Base-by-base conservation (phyloP, 1,140 invertebrate species). In the Drosophila guanche region DNA sequence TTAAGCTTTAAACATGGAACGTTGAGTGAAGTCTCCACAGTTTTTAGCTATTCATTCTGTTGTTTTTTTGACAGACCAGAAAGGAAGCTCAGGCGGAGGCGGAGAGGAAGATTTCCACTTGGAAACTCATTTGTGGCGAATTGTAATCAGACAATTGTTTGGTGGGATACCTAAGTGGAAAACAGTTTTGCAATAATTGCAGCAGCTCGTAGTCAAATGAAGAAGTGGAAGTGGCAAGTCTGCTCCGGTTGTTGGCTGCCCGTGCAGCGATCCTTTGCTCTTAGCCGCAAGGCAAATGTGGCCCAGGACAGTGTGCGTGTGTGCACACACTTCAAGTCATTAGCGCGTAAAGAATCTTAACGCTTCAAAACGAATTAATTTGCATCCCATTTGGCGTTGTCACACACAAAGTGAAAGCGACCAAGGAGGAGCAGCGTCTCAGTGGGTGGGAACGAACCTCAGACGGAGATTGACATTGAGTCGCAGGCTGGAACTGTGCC, bases 341-440 rank as follows among this genome's bases (percentile, higher is more conserved):
- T 86, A 86, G 81, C 81, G 83, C 83, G 83, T 78, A 69, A 88
- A 71, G 81, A 86, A 85, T 81, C 73, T 86, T 85, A 86, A 81
- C 81, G 81, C 81, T 88, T 88, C 77, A 88, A 88, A 86, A 88
- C 83, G 81, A 88, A 86, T 86, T 86, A 86, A 86, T 86, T 86
- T 78, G 81, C 74, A 86, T 88, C 74, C 83, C 77, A 74, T 88
- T 88, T 88, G 81, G 55, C 77, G 74, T 71, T 72, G 81, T 71
- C 74, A 59, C 81, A 62, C 54, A 46, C 42, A 29, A 37, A 20
- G 6, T 43, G 33, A 51, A 10, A 55, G 12, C 29, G 12, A n/a
- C 2, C 12, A 40, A 23, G 16, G 23, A 2, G 23, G 4, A 22
- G 25, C 33, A 10, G 29, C 3, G 8, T 3, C 3, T 3, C 3